Base-by-base conservation (phyloP, 2,797 vertebrate genomes). In the Siniperca scherzeri region DNA sequence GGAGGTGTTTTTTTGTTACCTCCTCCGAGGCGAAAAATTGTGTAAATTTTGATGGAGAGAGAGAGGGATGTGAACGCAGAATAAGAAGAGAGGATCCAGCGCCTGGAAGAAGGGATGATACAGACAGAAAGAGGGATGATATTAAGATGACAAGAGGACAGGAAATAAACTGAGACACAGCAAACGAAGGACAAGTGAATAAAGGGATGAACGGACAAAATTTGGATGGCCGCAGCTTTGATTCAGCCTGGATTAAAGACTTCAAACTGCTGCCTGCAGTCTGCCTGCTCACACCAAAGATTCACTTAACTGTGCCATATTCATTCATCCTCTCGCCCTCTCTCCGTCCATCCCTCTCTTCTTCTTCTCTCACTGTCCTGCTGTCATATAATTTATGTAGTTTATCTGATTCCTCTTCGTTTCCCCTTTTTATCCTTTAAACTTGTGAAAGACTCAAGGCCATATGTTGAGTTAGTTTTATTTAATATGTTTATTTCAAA, bases 401-500 rank as follows among this genome's bases (percentile, higher is more conserved):
- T 74, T 81, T 25, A 33, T 88, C 57, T 8, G n/a, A 71, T 68
- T 77, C 57, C 53, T 74, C 30, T 82, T 77, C 33, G 10, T 87
- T 72, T 64, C 77, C 55, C 48, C 46, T 6, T 19, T 72, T 70
- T 50, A 21, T 57, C 61, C 30, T 78, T 84, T 77, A 84, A 84
- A 82, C 82, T 89, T 87, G 91, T 94, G 92, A 93, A 94, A 82
- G 84, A 91, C 88, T 89, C 80, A 25, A 88, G 77, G 85, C 87
- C 88, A 90, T 85, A 82, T 55, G 76, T 92, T 70, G 86, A 91
- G 73, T 90, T 82, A 50, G 76, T 92, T 93, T 93, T 93, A 94
- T 95, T 96, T 95, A 95, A 95, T 91, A 91, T 78, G 69, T 92
- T 81, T 70, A 70, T 94, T 91, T 89, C 77, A 73, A 90, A 89